Base-by-base conservation (phyloP, 2,797 vertebrate species). In the Gambusia yucatana region DNA sequence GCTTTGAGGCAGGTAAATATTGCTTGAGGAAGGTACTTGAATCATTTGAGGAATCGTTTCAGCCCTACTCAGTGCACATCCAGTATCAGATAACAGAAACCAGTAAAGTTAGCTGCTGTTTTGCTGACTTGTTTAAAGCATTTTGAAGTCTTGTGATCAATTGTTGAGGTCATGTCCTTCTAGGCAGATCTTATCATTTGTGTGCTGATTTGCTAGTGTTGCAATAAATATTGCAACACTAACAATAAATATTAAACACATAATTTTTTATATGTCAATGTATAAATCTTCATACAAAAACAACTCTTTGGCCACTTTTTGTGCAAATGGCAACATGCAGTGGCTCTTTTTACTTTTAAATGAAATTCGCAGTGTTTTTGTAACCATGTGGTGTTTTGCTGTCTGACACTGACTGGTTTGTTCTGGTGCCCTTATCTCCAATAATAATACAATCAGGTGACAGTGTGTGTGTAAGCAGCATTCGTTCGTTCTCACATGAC, bases 401-500 rank as follows among this genome's bases (percentile, higher is more conserved):
- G 73, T 83, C 61, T 82, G 70, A 84, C 81, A 78, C 88, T 73
- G 84, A 91, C 91, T 52, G 76, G 90, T 93, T 94, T 93, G 91
- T 92, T 91, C 92, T 88, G 83, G 79, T 82, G 75, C 76, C 82
- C 87, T 95, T 94, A 94, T 94, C 93, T 92, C 81, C 87, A 89
- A 78, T 92, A 89, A 78, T 92, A 93, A 93, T 91, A 89, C 93
- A 83, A 75, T 95, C 94, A 95, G 93, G 92, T 95, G 95, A 95
- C 93, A 65, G 85, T 80, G 75, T 73, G 73, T 88, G 89, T 93
- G 88, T 86, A 91, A 89, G 86, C 94, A 93, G 93, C 94, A 93
- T 95, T 94, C 92, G 91, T 95, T 92, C 87, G 25, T 55, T 55
- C 89, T 94, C 94, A 94, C 94, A 95, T 95, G 95, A 95, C 89